Conservation (phyloP, 2,888 invertebrate species). For the Sisyra nigra region DNA sequence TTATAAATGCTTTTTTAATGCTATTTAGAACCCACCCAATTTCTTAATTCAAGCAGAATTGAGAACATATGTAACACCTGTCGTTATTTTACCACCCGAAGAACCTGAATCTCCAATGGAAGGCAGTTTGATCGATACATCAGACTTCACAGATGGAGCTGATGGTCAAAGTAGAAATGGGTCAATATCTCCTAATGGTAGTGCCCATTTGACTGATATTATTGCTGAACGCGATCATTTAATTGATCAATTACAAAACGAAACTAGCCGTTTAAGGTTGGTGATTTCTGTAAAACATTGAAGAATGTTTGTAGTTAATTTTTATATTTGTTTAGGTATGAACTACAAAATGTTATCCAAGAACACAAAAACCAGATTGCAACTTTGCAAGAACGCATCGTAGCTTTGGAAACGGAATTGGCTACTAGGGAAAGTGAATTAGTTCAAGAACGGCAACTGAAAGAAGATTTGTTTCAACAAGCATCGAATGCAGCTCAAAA, state of each 20-base stretch:
- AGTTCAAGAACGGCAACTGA: conserved; percentile 34
- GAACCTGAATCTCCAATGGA: conserved; percentile 39
- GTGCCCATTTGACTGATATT: conserved; percentile 22
- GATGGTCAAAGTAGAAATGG: conserved; percentile 17
- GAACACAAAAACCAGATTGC: conserved; percentile 34
- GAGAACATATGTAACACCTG: conserved; percentile 85
- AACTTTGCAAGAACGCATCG: conserved; percentile 31
- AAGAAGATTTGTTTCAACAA: conserved; percentile 34
- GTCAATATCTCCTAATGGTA: conserved; percentile 29
- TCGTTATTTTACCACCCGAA: conserved; percentile 68
- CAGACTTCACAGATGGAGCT: conserved; percentile 28
- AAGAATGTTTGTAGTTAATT: neutral
- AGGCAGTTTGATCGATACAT: conserved; percentile 50
- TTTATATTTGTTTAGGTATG: conserved; percentile 24
- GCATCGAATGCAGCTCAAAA: conserved; percentile 28
- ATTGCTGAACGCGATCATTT: conserved; percentile 50
- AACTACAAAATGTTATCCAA: conserved; percentile 33
- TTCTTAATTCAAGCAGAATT: conserved; percentile 86
- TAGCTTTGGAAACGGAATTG: conserved; percentile 32
- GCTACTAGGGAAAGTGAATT: conserved; percentile 39
- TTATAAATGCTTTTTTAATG: conserved; percentile 14
- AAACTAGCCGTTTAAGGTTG: conserved; percentile 52
- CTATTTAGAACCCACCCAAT: conserved; percentile 67
- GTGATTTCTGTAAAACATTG: conserved; percentile 10
- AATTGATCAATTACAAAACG: conserved; percentile 65